Percentiles rank a stretch among this genome's conserved stretches.
These are phyloP conservation scores for Pristis pectinata DNA, from an alignment of 2,797 vertebrate genomes.

Conservation along the genomic window DNA sequence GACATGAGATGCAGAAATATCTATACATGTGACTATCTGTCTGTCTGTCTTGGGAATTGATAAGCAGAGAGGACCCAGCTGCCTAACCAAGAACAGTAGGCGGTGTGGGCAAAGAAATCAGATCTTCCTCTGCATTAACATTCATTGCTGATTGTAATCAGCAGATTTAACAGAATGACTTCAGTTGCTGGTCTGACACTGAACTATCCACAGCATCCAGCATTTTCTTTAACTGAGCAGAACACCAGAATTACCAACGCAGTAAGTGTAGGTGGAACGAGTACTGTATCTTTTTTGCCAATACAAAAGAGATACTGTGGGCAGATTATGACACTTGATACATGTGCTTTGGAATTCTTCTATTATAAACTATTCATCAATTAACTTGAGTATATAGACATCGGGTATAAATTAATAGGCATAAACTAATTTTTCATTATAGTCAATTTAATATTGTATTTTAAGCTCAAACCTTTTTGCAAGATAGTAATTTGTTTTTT, in stretches of 20 bases:
- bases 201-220: background rate
- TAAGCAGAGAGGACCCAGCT: background rate
- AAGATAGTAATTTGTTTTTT: background rate
- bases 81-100: background rate
- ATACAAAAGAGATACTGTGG: background rate
- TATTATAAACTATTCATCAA: no score
- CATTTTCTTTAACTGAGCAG: background rate
- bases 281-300: background rate
- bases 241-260: background rate
- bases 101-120: background rate
- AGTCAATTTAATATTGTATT: background rate
- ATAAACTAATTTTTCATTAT: background rate
- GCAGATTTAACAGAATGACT: background rate
- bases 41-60: background rate
- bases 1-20: background rate
- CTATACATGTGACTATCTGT: background rate
- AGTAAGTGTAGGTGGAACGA: background rate
- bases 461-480: background rate
- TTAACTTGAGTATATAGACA: no score
- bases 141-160: background rate
- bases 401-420: background rate
- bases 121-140: background rate
- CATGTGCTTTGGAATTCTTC: background rate
- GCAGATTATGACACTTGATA: background rate
- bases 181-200: background rate